A percentile compares a stretch with the other conserved stretches of the same genome.
These are phyloP conservation scores for Erithacus rubecula DNA, from an alignment of 2,797 vertebrate genomes.

Conservation along the genomic window DNA sequence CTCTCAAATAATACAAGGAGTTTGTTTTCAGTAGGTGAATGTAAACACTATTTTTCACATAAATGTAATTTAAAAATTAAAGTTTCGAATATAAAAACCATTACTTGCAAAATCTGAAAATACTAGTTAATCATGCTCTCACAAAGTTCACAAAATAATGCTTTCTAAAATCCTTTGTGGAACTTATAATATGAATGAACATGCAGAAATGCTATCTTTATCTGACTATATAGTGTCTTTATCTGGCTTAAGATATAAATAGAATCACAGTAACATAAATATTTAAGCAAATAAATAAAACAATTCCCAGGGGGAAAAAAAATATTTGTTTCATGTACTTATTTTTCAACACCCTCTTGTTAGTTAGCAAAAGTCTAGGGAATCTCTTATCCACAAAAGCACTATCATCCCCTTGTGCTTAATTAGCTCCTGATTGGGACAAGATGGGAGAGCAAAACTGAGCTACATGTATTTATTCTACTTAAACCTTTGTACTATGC, in stretches of 20 bases:
- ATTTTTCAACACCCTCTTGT: neutral
- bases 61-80: neutral
- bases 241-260: neutral
- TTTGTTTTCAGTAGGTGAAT: neutral
- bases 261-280: neutral
- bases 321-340: neutral
- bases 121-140: neutral
- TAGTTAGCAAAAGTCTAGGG: neutral
- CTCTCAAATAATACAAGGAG: neutral
- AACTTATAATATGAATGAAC: neutral
- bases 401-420: neutral
- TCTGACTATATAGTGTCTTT: neutral
- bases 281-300: conserved; percentile 25
- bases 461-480: neutral
- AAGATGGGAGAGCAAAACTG: neutral
- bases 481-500: neutral
- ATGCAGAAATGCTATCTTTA: neutral
- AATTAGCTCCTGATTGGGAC: neutral
- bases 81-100: neutral
- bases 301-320: neutral
- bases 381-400: neutral
- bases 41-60: neutral
- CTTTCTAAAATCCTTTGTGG: neutral
- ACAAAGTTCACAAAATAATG: neutral
- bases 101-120: neutral